Percentiles rank a stretch among this genome's conserved stretches.
Conservation (phyloP, 2,888 invertebrate genomes). For the Busseola fusca region DNA sequence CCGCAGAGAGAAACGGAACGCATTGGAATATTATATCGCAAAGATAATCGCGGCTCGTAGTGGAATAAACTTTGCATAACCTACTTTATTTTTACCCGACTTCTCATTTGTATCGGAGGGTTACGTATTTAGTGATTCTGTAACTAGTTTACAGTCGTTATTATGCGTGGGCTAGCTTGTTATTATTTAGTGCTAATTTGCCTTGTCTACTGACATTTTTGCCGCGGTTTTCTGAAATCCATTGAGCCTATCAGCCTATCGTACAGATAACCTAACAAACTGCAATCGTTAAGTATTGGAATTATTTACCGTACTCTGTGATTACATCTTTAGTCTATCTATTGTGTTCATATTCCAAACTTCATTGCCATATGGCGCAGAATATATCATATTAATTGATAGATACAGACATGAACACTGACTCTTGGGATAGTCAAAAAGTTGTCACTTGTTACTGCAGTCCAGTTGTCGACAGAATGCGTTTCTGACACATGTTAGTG, state of each 20-base stretch:
- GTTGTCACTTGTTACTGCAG: background rate
- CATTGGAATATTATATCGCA: constrained; percentile 47
- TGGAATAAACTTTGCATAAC: constrained; percentile 56
- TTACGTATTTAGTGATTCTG: constrained; percentile 57
- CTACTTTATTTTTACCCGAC: constrained; percentile 62
- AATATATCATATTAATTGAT: background rate
- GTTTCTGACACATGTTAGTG: background rate
- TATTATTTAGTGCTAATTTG: constrained; percentile 52
- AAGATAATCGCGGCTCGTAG: constrained; percentile 44
- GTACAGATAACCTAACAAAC: background rate
- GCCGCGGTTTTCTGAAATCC: constrained; percentile 20
- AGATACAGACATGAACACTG: background rate
- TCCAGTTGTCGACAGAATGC: background rate
- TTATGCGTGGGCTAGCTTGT: constrained; percentile 58
- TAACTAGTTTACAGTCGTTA: constrained; percentile 56
- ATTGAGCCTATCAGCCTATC: background rate
- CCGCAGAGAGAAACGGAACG: constrained; percentile 43
- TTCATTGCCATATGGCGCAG: background rate
- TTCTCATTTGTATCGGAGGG: constrained; percentile 54
- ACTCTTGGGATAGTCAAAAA: background rate
- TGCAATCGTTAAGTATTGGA: background rate
- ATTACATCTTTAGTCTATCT: background rate
- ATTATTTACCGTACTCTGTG: background rate
- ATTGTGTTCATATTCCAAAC: background rate
- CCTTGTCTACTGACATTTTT: constrained; percentile 23